Evolutionary conservation across 2,888 invertebrate species (phyloP).

Genomic region (Tipula helvola): DNA sequence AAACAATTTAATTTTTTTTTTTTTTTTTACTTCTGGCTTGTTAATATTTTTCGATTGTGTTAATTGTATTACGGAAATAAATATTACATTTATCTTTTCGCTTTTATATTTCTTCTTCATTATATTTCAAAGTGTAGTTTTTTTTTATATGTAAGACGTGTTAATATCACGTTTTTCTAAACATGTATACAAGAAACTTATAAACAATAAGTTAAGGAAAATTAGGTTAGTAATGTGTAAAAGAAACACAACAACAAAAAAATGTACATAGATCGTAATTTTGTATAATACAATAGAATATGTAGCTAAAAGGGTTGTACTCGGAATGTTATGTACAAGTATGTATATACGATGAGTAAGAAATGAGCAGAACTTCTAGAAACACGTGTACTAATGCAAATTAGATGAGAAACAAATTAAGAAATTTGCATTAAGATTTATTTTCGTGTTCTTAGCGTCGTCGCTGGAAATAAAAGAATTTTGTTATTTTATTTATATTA

Average conservation of each 20-base stretch:
- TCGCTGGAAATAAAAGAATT: neutral
- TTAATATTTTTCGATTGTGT: neutral
- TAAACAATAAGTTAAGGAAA: neutral
- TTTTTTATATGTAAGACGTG: neutral
- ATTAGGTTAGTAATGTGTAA: neutral
- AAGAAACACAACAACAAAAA: neutral
- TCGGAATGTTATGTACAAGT: neutral
- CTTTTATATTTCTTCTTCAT: neutral
- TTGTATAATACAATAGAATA: neutral
- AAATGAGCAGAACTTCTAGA: neutral
- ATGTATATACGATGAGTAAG: neutral
- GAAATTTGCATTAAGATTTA: neutral
- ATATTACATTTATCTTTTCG: slow-evolving; percentile 4
- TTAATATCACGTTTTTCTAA: slow-evolving; percentile 4
- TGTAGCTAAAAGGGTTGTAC: neutral
- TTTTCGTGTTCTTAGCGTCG: neutral
- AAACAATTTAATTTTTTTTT: neutral
- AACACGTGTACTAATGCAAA: neutral
- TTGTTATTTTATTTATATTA: neutral
- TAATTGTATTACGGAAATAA: neutral
- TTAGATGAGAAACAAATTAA: neutral
- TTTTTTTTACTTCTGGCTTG: neutral
- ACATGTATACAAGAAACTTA: neutral
- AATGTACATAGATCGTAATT: neutral
- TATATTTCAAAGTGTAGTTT: neutral